Conservation (phyloP, 2,113 vertebrate genomes). For the Chionis minor region DNA sequence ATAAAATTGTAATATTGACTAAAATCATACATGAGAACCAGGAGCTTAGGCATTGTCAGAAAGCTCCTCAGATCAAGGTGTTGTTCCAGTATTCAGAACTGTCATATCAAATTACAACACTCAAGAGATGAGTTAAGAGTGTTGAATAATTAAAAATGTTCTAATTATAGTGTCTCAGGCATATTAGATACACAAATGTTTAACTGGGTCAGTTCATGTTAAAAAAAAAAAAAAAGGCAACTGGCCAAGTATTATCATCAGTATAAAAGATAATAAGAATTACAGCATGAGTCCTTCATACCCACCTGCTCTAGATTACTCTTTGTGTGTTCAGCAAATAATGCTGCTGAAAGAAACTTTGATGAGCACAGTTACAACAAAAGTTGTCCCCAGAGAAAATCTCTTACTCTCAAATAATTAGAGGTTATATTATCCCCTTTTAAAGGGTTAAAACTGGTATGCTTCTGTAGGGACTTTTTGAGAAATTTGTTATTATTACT, state of each 20-base stretch:
- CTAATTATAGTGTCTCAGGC: constrained; percentile 13
- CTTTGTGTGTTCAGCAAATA: neutral
- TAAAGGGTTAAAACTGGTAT: neutral
- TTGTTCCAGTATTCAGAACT: neutral
- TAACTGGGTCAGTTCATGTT: neutral
- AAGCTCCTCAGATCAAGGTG: neutral
- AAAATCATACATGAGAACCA: neutral
- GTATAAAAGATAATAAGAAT: neutral
- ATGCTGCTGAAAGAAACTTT: neutral
- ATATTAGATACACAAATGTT: neutral
- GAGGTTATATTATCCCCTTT: neutral
- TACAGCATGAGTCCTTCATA: neutral
- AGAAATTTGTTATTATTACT: neutral
- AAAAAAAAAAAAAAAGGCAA: neutral
- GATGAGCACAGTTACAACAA: neutral
- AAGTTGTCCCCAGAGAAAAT: neutral
- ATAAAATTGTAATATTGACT: neutral
- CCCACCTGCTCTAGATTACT: neutral
- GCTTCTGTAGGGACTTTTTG: neutral
- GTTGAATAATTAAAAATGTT: constrained; percentile 56
- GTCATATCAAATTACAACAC: neutral
- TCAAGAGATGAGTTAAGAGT: neutral
- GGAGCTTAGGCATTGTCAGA: neutral
- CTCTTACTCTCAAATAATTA: neutral
- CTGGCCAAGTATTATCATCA: neutral